Evolutionary conservation across 2,113 vertebrate species (phyloP).

Genomic region (Chamaea fasciata): DNA sequence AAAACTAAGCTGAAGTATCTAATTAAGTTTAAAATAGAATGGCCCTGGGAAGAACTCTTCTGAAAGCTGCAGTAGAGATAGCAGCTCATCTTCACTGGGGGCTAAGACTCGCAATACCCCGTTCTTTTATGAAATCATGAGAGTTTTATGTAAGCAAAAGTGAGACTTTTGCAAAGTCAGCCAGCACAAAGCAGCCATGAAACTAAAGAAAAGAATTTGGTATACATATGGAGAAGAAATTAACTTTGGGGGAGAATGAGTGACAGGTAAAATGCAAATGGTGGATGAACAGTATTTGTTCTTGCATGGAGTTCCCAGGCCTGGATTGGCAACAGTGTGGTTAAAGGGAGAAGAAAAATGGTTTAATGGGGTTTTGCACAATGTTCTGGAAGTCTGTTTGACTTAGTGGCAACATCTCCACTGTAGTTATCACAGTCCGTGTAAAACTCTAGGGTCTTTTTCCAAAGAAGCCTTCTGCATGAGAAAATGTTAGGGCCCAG

Average conservation of each 20-base stretch:
- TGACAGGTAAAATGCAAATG: background rate
- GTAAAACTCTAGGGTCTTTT: background rate
- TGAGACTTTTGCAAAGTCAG: background rate
- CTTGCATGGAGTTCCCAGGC: background rate
- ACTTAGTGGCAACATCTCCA: background rate
- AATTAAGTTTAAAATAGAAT: conserved; percentile 60
- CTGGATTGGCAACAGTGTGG: background rate
- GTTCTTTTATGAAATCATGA: background rate
- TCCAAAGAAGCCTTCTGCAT: background rate
- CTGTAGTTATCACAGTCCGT: background rate
- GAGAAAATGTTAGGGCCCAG: background rate
- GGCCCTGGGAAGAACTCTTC: background rate
- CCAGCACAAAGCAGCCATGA: background rate
- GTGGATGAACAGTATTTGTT: background rate
- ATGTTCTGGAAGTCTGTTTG: background rate
- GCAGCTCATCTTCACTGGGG: background rate
- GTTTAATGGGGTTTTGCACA: background rate
- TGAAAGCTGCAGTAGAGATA: background rate
- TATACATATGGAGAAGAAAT: background rate
- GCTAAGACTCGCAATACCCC: background rate
- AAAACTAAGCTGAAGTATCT: conserved; percentile 20
- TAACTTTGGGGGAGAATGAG: background rate
- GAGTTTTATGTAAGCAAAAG: background rate
- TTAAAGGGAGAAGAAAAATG: background rate
- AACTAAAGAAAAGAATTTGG: background rate